Conservation (phyloP, 2,113 vertebrate species). For the Myotis davidii region DNA sequence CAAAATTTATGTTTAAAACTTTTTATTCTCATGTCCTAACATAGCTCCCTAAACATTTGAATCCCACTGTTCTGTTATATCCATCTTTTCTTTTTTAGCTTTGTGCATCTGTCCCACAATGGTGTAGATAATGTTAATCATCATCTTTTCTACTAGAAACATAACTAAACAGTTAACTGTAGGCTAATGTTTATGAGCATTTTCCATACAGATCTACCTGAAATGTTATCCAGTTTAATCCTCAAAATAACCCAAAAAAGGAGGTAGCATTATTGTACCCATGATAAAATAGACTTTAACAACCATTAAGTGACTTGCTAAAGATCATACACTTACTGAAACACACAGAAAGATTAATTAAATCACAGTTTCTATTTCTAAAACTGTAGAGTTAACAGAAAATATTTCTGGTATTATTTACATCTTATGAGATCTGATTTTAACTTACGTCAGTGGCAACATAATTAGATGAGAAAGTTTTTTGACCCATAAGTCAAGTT, state of each 20-base stretch:
- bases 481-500: neutral
- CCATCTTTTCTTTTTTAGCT: neutral
- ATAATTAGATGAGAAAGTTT: slow-evolving; percentile 6
- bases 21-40: neutral
- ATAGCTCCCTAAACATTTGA: neutral
- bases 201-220: neutral
- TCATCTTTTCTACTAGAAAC: neutral
- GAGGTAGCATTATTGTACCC: neutral
- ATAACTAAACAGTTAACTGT: neutral
- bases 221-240: neutral
- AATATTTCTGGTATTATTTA: neutral
- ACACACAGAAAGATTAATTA: neutral
- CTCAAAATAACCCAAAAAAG: neutral
- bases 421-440: neutral
- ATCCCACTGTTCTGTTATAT: neutral
- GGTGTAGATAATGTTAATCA: neutral
- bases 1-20: neutral
- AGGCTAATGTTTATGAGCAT: neutral
- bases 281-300: neutral
- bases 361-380: neutral
- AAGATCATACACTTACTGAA: neutral
- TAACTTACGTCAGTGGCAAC: neutral
- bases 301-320: neutral
- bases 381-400: neutral
- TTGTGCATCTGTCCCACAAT: neutral